phyloP scores from a whole-genome alignment of 2,113 vertebrate species.

The Eira barbara region DNA sequence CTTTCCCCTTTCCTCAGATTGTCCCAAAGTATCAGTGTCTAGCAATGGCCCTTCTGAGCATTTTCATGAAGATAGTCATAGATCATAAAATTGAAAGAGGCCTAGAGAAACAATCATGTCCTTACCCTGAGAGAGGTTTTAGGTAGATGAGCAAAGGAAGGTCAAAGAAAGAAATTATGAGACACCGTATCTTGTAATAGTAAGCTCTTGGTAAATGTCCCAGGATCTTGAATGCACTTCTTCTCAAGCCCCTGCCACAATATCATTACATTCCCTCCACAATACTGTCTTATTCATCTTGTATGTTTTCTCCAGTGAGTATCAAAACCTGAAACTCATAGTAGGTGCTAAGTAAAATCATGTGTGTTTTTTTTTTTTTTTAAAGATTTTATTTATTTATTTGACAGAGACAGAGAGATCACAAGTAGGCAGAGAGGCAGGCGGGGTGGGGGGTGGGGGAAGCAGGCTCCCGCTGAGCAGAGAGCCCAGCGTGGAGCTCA shows the following conservation, averaged over 20 bases:
- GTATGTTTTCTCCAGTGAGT: not conserved
- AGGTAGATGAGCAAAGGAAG: not conserved
- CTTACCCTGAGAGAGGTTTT: not conserved
- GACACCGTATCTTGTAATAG: not conserved
- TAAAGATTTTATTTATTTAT: no score
- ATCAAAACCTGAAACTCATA: not conserved
- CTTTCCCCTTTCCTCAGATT: not conserved
- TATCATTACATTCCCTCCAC: not conserved
- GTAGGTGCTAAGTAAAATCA: not conserved
- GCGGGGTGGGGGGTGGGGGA: fast-evolving
- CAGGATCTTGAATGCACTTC: not conserved
- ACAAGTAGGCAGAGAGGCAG: no score
- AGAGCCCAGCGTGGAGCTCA: no score
- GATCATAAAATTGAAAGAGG: not conserved
- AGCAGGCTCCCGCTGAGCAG: no score
- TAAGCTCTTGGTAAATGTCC: not conserved
- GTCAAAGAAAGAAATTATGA: not conserved
- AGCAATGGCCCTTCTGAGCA: not conserved
- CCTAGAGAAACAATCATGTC: not conserved
- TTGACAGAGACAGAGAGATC: no score
- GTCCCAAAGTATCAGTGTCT: not conserved
- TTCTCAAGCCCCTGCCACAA: not conserved
- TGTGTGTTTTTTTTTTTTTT: no score
- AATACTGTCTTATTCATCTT: not conserved
- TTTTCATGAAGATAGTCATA: not conserved